Evolutionary conservation across 2,113 vertebrate species (phyloP).

Genomic region (Pluvianellus socialis): DNA sequence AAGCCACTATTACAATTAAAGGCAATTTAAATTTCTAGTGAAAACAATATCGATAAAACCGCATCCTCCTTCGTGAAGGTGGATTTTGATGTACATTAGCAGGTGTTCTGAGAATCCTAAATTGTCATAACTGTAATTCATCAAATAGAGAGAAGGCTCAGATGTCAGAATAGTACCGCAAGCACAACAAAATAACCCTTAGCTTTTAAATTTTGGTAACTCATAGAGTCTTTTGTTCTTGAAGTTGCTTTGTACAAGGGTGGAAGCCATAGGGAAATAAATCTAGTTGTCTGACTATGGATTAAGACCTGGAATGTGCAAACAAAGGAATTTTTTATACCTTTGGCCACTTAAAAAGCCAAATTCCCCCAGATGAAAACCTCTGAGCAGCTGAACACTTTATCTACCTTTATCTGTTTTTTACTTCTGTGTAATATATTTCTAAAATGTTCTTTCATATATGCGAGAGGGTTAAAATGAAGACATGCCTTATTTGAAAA

Average conservation of each 20-base stretch:
- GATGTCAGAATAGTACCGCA: not conserved
- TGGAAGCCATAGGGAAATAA: not conserved
- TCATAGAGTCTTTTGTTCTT: not conserved
- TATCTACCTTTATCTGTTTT: not conserved
- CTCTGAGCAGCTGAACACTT: not conserved
- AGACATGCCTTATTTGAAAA: not conserved
- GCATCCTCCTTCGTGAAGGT: not conserved
- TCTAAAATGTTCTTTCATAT: not conserved
- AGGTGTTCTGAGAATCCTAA: not conserved
- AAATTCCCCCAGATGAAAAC: not conserved
- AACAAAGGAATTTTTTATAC: not conserved
- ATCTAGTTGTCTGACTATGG: not conserved
- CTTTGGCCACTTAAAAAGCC: not conserved
- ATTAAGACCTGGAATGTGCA: not conserved
- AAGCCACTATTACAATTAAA: not conserved
- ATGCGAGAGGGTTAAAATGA: not conserved
- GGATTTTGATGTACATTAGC: not conserved
- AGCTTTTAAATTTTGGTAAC: not conserved
- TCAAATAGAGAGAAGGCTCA: not conserved
- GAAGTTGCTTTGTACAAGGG: not conserved
- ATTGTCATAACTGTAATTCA: conserved; percentile 20
- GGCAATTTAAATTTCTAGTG: not conserved
- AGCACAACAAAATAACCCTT: not conserved
- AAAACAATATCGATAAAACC: not conserved
- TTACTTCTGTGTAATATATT: not conserved